Conservation (phyloP, 2,797 vertebrate species). For the Avahi laniger region DNA sequence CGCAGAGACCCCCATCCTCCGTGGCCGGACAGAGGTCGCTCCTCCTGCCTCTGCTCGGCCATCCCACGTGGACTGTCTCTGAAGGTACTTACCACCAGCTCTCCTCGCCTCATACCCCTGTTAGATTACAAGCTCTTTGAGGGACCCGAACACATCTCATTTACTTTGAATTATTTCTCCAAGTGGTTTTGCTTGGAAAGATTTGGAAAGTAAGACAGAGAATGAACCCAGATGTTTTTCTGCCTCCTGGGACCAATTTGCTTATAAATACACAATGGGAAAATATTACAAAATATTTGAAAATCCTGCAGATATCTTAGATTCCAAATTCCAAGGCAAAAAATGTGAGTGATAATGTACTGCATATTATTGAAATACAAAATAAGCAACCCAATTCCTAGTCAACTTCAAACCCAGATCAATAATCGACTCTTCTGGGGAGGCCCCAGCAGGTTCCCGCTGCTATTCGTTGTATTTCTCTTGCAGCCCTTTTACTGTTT, state of each 20-base stretch:
- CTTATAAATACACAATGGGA: background rate
- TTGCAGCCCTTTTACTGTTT: background rate
- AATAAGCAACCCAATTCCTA: background rate
- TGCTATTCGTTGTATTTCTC: background rate
- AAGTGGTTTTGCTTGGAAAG: conserved; percentile 19
- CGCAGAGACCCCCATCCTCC: background rate
- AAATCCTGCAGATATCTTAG: background rate
- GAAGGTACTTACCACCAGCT: background rate
- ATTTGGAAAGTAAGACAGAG: background rate
- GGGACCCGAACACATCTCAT: background rate
- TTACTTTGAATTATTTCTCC: conserved; percentile 22
- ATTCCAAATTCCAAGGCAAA: conserved; percentile 14
- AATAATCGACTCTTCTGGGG: background rate
- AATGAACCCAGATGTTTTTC: background rate
- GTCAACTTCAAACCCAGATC: background rate
- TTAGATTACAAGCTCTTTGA: background rate
- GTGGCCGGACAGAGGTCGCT: background rate
- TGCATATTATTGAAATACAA: background rate
- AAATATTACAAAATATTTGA: conserved; percentile 3
- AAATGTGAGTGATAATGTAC: background rate
- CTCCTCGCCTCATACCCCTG: background rate
- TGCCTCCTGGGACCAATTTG: background rate
- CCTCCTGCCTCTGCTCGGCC: background rate
- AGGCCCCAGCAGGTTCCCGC: background rate
- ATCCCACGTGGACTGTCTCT: background rate